phyloP scores from a whole-genome alignment of 2,797 vertebrate species.

The Oreonectes daqikongensis region DNA sequence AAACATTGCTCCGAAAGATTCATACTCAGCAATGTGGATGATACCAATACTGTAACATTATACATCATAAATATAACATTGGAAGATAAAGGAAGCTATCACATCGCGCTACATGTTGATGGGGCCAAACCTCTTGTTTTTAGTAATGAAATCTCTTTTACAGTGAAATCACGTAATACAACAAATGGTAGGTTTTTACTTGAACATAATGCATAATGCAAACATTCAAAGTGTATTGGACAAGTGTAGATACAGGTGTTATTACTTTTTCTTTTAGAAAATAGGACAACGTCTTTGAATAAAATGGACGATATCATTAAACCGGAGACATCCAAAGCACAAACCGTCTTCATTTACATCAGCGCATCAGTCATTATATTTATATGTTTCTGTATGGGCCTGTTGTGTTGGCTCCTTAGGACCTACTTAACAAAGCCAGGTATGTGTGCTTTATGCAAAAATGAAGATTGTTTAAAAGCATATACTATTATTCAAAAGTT shows the following conservation, averaged over 20 bases:
- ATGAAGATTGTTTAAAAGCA: no score
- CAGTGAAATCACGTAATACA: neutral
- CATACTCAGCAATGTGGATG: conserved; percentile 7
- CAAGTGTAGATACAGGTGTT: neutral
- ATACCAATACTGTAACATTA: neutral
- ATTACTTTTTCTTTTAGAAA: conserved; percentile 11
- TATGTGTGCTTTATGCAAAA: conserved; percentile 6
- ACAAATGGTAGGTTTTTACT: conserved; percentile 43
- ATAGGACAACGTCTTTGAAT: neutral
- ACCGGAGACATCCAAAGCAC: neutral
- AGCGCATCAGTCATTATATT: neutral
- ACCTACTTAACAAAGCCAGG: conserved; percentile 44
- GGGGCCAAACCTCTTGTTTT: neutral
- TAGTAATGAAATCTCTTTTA: conserved; percentile 38
- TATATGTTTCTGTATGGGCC: conserved; percentile 27
- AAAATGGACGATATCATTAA: neutral
- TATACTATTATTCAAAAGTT: neutral
- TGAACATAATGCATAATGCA: neutral
- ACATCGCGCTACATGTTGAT: neutral
- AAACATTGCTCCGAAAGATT: neutral
- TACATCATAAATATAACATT: conserved; percentile 33
- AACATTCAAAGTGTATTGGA: neutral
- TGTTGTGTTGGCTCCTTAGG: conserved; percentile 50
- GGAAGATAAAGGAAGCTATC: conserved; percentile 43
- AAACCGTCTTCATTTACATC: conserved; percentile 17